phyloP scores from a whole-genome alignment of 2,888 invertebrate genomes.

The Saturnia japonica region DNA sequence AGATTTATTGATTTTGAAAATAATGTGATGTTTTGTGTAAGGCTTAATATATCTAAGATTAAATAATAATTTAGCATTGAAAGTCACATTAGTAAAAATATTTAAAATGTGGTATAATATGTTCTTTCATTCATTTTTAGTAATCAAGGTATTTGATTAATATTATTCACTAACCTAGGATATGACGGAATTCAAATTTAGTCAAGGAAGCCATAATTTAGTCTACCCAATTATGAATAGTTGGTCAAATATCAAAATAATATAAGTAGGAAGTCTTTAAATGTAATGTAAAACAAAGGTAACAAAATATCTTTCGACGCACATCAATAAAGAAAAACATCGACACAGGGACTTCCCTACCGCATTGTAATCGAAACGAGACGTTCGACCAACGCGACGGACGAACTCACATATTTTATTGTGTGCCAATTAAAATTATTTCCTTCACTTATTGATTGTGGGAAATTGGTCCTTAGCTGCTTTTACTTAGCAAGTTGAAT shows the following conservation, averaged over 20 bases:
- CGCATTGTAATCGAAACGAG: slow-evolving; percentile 58
- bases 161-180: not conserved
- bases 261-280: not conserved
- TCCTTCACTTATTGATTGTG: slow-evolving; percentile 23
- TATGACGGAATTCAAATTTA: not conserved
- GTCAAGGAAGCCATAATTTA: not conserved
- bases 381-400: slow-evolving; percentile 39
- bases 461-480: slow-evolving; percentile 17
- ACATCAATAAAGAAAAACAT: slow-evolving; percentile 11
- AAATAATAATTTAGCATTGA: not conserved
- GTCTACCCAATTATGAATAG: not conserved
- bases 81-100: not conserved
- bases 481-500: slow-evolving; percentile 3
- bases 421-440: slow-evolving; percentile 68
- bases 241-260: not conserved
- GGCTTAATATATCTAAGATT: not conserved
- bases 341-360: slow-evolving; percentile 48
- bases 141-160: too few species aligned
- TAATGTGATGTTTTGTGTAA: not conserved
- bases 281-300: not conserved
- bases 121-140: too few species aligned
- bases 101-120: not conserved
- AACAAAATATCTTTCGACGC: not conserved
- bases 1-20: not conserved
- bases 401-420: slow-evolving; percentile 72